These are phyloP conservation scores for Drosophila aldrichi DNA, from an alignment of 2,888 invertebrate species.

Conservation along the genomic window DNA sequence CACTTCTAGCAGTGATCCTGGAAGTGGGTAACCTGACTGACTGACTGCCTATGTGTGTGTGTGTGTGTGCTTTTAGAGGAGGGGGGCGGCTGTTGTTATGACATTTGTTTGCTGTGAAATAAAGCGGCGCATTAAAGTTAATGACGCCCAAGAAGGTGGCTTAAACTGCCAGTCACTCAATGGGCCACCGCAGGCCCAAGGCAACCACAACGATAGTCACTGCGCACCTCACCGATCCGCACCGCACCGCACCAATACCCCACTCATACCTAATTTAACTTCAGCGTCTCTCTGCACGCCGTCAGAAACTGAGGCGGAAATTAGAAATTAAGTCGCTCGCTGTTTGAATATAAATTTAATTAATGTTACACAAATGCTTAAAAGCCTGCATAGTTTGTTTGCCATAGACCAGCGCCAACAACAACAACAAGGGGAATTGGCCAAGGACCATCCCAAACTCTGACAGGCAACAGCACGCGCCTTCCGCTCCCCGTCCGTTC, in stretches of 20 bases:
- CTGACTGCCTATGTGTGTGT: conserved; percentile 9
- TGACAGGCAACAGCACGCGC: conserved; percentile 79
- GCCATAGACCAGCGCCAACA: conserved; percentile 61
- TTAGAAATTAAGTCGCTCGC: conserved; percentile 81
- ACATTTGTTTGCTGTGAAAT: conserved; percentile 80
- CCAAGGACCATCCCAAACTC: conserved; percentile 50
- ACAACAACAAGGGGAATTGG: conserved; percentile 34
- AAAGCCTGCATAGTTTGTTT: conserved; percentile 77
- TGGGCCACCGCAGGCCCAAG: conserved; percentile 32
- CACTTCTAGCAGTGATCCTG: not conserved
- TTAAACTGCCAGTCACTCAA: conserved; percentile 77
- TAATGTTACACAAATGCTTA: conserved; percentile 82
- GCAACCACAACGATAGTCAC: conserved; percentile 54
- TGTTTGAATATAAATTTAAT: conserved; percentile 81
- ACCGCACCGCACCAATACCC: conserved; percentile 2
- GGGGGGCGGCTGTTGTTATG: conserved; percentile 61
- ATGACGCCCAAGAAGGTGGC: conserved; percentile 78
- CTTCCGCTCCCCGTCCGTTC: conserved; percentile 58
- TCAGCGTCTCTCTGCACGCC: conserved; percentile 44
- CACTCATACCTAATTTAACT: conserved; percentile 53
- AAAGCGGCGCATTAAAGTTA: conserved; percentile 79
- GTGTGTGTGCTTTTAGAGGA: not conserved
- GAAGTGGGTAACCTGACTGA: not conserved
- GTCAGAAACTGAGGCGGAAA: conserved; percentile 70
- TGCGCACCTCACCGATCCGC: conserved; percentile 19